A percentile compares a stretch with the other conserved stretches of the same genome.
These are phyloP conservation scores for Cetoscarus ocellatus DNA, from an alignment of 2,797 vertebrate species.

Conservation along the genomic window DNA sequence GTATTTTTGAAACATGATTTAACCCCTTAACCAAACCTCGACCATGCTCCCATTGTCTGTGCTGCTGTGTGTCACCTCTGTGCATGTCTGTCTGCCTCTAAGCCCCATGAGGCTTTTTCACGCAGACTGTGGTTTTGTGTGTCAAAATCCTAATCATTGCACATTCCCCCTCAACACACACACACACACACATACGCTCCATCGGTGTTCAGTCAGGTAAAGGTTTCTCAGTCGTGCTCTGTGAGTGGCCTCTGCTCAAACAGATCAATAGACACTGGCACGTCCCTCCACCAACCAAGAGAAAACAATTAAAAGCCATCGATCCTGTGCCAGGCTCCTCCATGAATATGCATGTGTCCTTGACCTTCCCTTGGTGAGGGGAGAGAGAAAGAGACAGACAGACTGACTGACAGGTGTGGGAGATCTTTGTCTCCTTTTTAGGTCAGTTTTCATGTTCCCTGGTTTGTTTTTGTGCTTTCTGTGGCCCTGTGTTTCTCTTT, in stretches of 20 bases:
- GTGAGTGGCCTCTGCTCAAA: slow-evolving; percentile 87
- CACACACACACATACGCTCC: slow-evolving; percentile 48
- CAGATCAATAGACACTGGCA: slow-evolving; percentile 96
- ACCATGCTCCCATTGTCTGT: slow-evolving; percentile 26
- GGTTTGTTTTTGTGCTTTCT: slow-evolving; percentile 6
- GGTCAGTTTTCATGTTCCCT: slow-evolving; percentile 18
- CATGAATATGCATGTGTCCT: slow-evolving; percentile 99
- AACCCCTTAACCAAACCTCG: not conserved
- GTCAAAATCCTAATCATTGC: slow-evolving; percentile 72
- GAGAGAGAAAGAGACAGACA: slow-evolving; percentile 42
- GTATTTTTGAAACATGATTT: no score
- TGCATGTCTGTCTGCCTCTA: slow-evolving; percentile 44
- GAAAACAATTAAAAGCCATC: slow-evolving; percentile 98
- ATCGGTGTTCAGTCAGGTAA: slow-evolving; percentile 76
- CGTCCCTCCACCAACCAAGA: slow-evolving; percentile 94
- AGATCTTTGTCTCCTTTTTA: slow-evolving; percentile 1
- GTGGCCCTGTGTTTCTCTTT: not conserved
- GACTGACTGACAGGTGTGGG: slow-evolving; percentile 65
- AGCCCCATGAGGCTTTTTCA: slow-evolving; percentile 63
- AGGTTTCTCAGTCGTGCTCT: slow-evolving; percentile 80
- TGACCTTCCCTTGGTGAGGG: slow-evolving; percentile 89
- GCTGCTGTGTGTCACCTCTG: slow-evolving; percentile 57
- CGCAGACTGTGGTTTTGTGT: slow-evolving; percentile 58
- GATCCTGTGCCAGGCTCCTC: slow-evolving; percentile 89
- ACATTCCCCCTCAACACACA: slow-evolving; percentile 33